A percentile compares a stretch with the other conserved stretches of the same genome.
phyloP scores from a whole-genome alignment of 2,888 invertebrate species.

The Eumacrocentrus americanus region DNA sequence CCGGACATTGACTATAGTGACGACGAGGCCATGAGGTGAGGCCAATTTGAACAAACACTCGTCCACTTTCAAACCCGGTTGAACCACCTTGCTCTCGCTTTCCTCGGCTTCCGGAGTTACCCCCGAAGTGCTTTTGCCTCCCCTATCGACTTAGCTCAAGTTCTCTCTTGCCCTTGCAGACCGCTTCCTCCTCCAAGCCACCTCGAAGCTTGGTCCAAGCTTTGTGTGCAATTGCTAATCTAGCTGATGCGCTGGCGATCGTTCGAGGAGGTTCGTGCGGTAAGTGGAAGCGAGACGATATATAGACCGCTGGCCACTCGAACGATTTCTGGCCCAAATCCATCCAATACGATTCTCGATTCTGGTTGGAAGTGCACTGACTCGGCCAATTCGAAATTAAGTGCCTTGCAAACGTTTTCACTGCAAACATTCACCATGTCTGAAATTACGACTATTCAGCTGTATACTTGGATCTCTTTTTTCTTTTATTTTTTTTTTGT shows the following conservation, averaged over 20 bases:
- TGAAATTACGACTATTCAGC: background rate
- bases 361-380: conserved; percentile 27
- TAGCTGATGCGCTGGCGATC: conserved; percentile 33
- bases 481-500: conserved; percentile 5
- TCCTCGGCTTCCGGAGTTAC: conserved; percentile 19
- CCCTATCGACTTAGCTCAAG: conserved; percentile 21
- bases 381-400: conserved; percentile 36
- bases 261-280: conserved; percentile 19
- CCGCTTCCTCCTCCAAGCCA: conserved; percentile 1
- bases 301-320: conserved; percentile 27
- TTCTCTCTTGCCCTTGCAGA: conserved; percentile 10
- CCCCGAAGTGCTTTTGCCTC: conserved; percentile 14
- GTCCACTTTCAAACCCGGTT: background rate
- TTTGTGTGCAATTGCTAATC: conserved; percentile 43
- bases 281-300: conserved; percentile 24
- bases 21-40: conserved; percentile 78
- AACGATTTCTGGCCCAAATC: conserved; percentile 35
- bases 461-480: background rate
- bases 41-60: background rate
- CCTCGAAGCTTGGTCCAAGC: conserved; percentile 27
- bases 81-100: conserved; percentile 17
- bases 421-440: background rate
- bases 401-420: conserved; percentile 24
- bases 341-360: conserved; percentile 35
- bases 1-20: conserved; percentile 91